phyloP scores from a whole-genome alignment of 2,113 vertebrate species.

The Lamprotornis superbus region DNA sequence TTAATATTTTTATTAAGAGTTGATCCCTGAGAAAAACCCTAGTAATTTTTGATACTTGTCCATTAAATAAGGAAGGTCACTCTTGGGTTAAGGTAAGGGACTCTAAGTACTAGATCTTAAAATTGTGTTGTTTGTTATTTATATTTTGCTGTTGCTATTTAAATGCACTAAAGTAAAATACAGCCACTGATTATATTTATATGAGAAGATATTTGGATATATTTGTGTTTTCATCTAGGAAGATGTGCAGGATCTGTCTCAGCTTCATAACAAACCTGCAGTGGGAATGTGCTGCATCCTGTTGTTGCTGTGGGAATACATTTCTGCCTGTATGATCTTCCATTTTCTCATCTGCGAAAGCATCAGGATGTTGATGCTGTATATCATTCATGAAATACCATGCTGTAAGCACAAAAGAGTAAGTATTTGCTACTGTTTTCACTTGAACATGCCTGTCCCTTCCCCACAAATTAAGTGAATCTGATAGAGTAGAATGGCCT shows the following conservation, averaged over 20 bases:
- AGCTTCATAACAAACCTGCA: not conserved
- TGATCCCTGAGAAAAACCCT: not conserved
- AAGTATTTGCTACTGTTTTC: not conserved
- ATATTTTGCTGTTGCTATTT: not conserved
- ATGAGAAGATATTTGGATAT: not conserved
- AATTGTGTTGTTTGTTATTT: not conserved
- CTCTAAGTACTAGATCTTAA: not conserved
- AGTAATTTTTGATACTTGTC: not conserved
- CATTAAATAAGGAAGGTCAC: not conserved
- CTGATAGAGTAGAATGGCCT: not conserved
- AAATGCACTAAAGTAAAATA: not conserved
- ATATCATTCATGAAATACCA: not conserved
- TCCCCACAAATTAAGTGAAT: constrained; percentile 23
- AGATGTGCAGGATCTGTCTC: not conserved
- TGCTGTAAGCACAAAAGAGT: not conserved
- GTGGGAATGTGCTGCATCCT: not conserved
- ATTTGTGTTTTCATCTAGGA: not conserved
- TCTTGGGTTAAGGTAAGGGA: not conserved
- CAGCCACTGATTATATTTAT: not conserved
- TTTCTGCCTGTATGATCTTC: not conserved
- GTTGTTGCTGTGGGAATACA: not conserved
- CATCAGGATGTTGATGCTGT: not conserved
- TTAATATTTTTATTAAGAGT: not conserved
- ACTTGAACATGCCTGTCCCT: not conserved
- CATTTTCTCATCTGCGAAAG: not conserved